Base-by-base conservation (phyloP, 35 echinoderm and acorn worm species). In the Ophiothrix spiculata region DNA sequence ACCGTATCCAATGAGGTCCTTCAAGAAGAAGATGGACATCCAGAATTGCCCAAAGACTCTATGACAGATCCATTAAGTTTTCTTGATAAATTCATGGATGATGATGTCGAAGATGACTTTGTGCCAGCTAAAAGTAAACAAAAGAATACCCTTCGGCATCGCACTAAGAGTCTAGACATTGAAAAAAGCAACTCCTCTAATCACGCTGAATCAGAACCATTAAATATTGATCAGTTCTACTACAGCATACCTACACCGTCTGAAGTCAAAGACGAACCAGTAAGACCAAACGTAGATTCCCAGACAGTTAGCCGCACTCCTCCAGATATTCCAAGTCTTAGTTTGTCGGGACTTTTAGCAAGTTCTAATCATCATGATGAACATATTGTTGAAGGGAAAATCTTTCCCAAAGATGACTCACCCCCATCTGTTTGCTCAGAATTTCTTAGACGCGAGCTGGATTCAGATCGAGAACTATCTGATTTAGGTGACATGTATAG, bases 171-270 rank as follows among this genome's bases (percentile, higher is more conserved):
- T 29, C 45, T 86, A 45, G 93, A 95, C 41, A 56, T 32, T 40
- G 79, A 77, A 4, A 76, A 79, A 10, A 13, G 12, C 35, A 31
- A 42, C n/a, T 83, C 32, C 31, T 46, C 2, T 12, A 63, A 56
- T 35, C 75, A 86, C 4, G 39, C 17, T 19, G 83, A 85, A 23
- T 32, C 82, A n/a, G 54, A 69, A 14, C 77, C 84, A 31, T 40
- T 97, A 17, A 85, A 93, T 15, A 81, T 93, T 25, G 76, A 93
- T 76, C 90, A 88, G 35, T 97, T 79, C 79, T 93, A 97, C 88
- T 97, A 87, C 76, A 97, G 86, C 41, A 74, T 90, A 40, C 94
- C 94, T 29, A 92, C 94, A n/a, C 94, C 94, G 17, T 88, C 88
- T 78, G 94, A 97, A 64, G 77, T 97, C 1, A 84, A 85, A 38